phyloP scores from a whole-genome alignment of 2,888 invertebrate species.

The Spilosoma lubricipeda region DNA sequence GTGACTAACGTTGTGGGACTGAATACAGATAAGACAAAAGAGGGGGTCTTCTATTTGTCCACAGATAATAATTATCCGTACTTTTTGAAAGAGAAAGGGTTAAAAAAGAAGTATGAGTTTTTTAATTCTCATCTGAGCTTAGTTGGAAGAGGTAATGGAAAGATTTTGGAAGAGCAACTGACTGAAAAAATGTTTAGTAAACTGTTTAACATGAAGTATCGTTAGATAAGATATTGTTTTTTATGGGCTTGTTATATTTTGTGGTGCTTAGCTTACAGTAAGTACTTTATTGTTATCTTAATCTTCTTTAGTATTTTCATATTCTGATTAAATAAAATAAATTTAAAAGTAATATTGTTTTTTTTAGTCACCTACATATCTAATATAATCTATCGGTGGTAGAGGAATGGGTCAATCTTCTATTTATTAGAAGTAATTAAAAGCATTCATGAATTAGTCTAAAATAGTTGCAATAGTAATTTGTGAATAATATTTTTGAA shows the following conservation, averaged over 20 bases:
- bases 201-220: neutral
- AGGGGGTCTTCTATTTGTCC: conserved; percentile 63
- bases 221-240: neutral
- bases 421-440: too few relatives aligned
- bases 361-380: too few relatives aligned
- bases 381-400: neutral
- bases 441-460: too few relatives aligned
- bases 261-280: neutral
- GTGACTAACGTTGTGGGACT: conserved; percentile 61
- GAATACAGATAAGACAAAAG: conserved; percentile 52
- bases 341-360: too few relatives aligned
- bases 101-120: conserved; percentile 64
- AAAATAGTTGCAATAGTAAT: too few relatives aligned
- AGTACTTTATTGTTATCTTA: neutral
- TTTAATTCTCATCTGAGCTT: conserved; percentile 48
- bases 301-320: too few relatives aligned
- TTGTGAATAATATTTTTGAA: neutral
- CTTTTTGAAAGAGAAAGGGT: conserved; percentile 68
- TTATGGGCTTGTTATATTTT: too few relatives aligned
- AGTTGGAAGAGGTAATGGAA: conserved; percentile 12
- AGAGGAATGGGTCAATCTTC: neutral
- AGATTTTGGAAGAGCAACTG: neutral
- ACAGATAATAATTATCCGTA: conserved; percentile 66
- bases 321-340: neutral
- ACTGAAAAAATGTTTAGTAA: neutral